Base-by-base conservation (phyloP, 2,888 invertebrate genomes). In the Machimus atricapillus region DNA sequence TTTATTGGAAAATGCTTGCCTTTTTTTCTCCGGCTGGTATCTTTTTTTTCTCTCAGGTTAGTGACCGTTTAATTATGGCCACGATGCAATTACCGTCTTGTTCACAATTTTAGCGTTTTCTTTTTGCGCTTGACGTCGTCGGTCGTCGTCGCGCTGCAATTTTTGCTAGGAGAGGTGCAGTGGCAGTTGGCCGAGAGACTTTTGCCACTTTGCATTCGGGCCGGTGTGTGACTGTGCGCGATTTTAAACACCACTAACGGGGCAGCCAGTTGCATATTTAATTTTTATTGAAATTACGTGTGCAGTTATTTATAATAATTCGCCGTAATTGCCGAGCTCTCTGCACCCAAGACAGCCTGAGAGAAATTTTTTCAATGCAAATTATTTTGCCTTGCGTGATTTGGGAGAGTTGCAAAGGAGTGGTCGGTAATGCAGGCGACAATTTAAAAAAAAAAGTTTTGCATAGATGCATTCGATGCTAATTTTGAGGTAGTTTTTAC, bases 251-350 rank as follows among this genome's bases (percentile, higher is more conserved):
- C 37, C 76, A 76, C 37, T 27, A 76, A 37, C 76, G 19, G 76
- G 12, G 8, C 23, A 37, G 16, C 74, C 19, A 27, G 76, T 79
- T 79, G 79, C 79, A 79, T 79, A 79, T 79, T 79, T 79, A 79
- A 79, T 79, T 79, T 79, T 79, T 79, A 79, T 79, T 79, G 79
- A 79, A 79, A 79, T 79, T 79, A 79, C 79, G 79, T 79, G 79
- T 79, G 79, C 79, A 79, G 79, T 79, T 79, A 79, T 79, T 79
- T 79, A 79, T 79, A 79, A 66, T 66, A 46, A 31, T 79, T 27
- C 52, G 52, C 52, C 27, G 52, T 79, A 46, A 79, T 79, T 79
- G 52, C 12, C 56, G 27, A n/a, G 23, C 19, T 27, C 66, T 66
- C 27, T 23, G 66, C 66, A 27, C 27, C 12, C 27, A 66, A 66